These are phyloP conservation scores for Halcyon chelicuti DNA, from an alignment of 2,797 vertebrate species.

Conservation along the genomic window DNA sequence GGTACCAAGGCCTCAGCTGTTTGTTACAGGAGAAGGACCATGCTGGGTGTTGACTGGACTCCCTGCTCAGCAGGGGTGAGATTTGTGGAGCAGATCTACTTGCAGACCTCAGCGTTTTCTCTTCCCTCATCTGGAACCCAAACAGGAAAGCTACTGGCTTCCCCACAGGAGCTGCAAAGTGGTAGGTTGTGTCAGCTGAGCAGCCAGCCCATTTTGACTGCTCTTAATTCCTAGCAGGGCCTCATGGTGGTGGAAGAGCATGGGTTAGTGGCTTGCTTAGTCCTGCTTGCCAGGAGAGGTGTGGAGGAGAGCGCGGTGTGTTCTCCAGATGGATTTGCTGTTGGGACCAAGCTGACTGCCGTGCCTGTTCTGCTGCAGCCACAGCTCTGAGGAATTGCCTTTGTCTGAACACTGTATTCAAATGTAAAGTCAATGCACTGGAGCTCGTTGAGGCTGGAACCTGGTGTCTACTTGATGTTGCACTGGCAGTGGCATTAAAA, in stretches of 20 bases:
- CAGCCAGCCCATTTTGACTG: background rate
- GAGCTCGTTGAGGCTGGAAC: background rate
- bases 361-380: background rate
- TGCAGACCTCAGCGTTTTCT: background rate
- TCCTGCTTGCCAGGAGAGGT: background rate
- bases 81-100: background rate
- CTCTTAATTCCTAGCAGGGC: background rate
- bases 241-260: background rate
- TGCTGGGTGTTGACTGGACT: background rate
- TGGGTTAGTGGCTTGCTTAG: background rate
- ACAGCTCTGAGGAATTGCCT: background rate
- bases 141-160: background rate
- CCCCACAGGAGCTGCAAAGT: background rate
- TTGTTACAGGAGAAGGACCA: accelerated
- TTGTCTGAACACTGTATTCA: background rate
- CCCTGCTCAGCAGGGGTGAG: background rate
- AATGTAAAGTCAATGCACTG: background rate
- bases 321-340: background rate
- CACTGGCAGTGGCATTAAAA: background rate
- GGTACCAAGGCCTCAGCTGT: background rate
- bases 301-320: background rate
- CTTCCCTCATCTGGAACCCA: background rate
- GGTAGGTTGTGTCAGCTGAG: background rate
- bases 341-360: background rate
- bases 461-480: background rate